Percentiles rank a stretch among this genome's conserved stretches.
Conservation (phyloP, 2,797 vertebrate species). For the Protosalanx chinensis region DNA sequence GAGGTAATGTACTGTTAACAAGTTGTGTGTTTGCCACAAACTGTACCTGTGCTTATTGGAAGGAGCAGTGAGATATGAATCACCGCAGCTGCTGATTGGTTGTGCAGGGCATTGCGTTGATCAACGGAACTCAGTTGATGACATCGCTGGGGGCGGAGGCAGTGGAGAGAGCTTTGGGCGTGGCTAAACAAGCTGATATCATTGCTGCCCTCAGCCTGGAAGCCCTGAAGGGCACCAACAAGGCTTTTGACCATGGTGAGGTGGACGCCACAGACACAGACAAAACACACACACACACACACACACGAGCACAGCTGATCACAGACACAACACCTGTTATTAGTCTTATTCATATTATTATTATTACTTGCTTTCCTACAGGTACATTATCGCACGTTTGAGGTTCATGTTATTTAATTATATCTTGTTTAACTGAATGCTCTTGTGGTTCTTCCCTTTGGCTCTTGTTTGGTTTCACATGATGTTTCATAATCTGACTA, state of each 20-base stretch:
- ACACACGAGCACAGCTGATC: not conserved
- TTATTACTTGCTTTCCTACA: no score
- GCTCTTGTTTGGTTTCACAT: no score
- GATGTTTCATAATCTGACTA: no score
- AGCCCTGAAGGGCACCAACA: slow-evolving; percentile 84
- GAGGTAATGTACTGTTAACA: slow-evolving; percentile 71
- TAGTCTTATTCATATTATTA: no score
- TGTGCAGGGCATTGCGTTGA: slow-evolving; percentile 82
- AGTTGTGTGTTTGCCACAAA: not conserved
- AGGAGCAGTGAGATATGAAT: no score
- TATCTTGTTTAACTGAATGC: no score
- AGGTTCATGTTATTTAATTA: no score
- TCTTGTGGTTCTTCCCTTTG: no score
- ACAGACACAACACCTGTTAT: not conserved
- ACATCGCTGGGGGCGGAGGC: slow-evolving; percentile 86
- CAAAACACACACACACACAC: slow-evolving; percentile 5
- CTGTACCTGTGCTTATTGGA: no score
- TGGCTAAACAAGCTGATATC: slow-evolving; percentile 83
- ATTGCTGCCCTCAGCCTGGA: slow-evolving; percentile 83
- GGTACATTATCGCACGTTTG: no score
- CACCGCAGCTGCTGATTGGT: not conserved
- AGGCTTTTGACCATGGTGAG: slow-evolving; percentile 84
- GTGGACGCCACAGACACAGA: slow-evolving; percentile 3
- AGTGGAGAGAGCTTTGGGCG: slow-evolving; percentile 79
- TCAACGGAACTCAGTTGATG: slow-evolving; percentile 90